Conservation (phyloP, 1,140 invertebrate species). For the Agrilus planipennis region DNA sequence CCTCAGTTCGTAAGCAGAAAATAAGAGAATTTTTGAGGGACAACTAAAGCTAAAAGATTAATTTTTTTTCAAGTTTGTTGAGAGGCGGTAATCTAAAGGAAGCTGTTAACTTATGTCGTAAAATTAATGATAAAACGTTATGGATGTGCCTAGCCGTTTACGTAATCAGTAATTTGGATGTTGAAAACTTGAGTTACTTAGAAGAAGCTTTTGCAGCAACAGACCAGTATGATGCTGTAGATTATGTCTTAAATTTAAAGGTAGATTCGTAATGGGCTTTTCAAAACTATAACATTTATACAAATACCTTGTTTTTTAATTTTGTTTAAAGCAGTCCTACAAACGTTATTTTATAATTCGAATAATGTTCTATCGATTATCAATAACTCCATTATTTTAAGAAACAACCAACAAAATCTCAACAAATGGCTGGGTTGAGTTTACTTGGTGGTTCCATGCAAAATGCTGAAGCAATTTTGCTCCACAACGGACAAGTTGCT, state of each 20-base stretch:
- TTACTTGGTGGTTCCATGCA: conserved; percentile 63
- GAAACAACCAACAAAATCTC: conserved; percentile 40
- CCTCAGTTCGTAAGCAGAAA: no score
- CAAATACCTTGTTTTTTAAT: conserved; percentile 9
- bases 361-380: conserved; percentile 12
- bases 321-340: conserved; percentile 1
- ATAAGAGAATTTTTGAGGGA: no score
- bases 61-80: no score
- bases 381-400: conserved; percentile 21
- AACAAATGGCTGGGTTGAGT: conserved; percentile 68
- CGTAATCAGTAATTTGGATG: conserved; percentile 62
- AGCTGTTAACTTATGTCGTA: conserved; percentile 64
- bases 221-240: conserved; percentile 81
- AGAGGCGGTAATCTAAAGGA: no score
- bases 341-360: no score
- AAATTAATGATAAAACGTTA: conserved; percentile 68
- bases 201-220: conserved; percentile 92
- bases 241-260: conserved; percentile 77
- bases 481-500: conserved; percentile 63
- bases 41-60: no score
- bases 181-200: conserved; percentile 55
- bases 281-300: neutral
- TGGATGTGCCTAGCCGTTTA: conserved; percentile 87
- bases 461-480: conserved; percentile 71
- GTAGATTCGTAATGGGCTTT: conserved; percentile 29